phyloP scores from a whole-genome alignment of 2,888 invertebrate genomes.

The Camponotus fellah region DNA sequence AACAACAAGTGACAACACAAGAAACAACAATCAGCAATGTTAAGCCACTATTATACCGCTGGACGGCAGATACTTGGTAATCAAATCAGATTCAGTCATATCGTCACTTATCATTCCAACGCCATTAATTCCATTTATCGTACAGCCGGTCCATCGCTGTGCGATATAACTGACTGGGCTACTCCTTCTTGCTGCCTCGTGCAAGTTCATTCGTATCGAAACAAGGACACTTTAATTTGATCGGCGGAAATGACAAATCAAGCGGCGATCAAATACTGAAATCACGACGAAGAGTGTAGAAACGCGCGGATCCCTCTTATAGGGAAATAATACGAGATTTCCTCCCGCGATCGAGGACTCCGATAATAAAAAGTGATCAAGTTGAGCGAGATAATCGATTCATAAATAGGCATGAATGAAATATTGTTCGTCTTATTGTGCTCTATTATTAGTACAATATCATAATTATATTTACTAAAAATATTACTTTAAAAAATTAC shows the following conservation, averaged over 20 bases:
- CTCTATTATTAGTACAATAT: neutral
- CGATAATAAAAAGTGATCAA: constrained; percentile 27
- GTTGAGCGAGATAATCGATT: neutral
- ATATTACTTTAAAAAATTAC: no score
- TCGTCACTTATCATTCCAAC: constrained; percentile 80
- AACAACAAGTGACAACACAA: constrained; percentile 23
- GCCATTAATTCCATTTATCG: constrained; percentile 83
- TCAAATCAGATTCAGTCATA: constrained; percentile 81
- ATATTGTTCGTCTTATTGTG: neutral
- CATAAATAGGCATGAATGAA: neutral
- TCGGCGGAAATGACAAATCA: constrained; percentile 45
- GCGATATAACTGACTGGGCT: constrained; percentile 52
- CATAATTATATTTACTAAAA: neutral
- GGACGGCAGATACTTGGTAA: constrained; percentile 81
- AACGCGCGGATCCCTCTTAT: constrained; percentile 10
- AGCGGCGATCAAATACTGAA: constrained; percentile 42
- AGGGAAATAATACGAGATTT: constrained; percentile 37
- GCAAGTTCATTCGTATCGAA: constrained; percentile 48
- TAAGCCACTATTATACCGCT: constrained; percentile 45
- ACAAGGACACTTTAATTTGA: constrained; percentile 50
- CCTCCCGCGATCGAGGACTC: constrained; percentile 5
- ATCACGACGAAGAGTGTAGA: constrained; percentile 32
- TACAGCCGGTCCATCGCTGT: constrained; percentile 72
- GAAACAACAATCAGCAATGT: constrained; percentile 64
- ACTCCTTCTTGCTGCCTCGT: constrained; percentile 37